A percentile compares a stretch with the other conserved stretches of the same genome.
Conservation (phyloP, 2,888 invertebrate genomes). For the Troides helena region DNA sequence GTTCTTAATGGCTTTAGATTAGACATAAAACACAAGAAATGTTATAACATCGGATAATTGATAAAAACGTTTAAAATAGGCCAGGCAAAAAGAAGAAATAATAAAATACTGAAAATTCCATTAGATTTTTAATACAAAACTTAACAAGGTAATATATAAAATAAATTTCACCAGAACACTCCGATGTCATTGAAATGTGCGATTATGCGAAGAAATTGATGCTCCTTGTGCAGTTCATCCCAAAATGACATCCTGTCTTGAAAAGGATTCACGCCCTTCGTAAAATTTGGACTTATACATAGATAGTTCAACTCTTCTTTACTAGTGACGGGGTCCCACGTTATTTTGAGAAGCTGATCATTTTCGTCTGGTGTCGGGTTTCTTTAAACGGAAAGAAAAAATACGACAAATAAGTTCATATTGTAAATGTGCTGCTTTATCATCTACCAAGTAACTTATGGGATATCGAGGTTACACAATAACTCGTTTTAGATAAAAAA, state of each 20-base stretch:
- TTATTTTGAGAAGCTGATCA: conserved; percentile 62
- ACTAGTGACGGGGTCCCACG: conserved; percentile 67
- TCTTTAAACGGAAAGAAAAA: conserved; percentile 45
- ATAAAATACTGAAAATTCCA: too few relatives aligned
- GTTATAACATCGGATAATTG: too few relatives aligned
- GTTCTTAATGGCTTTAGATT: too few relatives aligned
- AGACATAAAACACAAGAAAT: too few relatives aligned
- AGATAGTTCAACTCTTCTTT: conserved; percentile 63
- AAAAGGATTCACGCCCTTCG: conserved; percentile 68
- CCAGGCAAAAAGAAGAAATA: too few relatives aligned
- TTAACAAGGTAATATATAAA: background rate
- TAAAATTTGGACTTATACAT: conserved; percentile 65
- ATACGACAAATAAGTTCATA: too few relatives aligned
- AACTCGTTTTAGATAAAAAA: too few relatives aligned
- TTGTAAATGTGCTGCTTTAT: too few relatives aligned
- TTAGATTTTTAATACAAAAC: background rate
- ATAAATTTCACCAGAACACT: conserved; percentile 45
- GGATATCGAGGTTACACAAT: too few relatives aligned
- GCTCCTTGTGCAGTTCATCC: conserved; percentile 64
- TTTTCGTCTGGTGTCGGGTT: conserved; percentile 68
- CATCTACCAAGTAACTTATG: too few relatives aligned
- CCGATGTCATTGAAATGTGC: conserved; percentile 65
- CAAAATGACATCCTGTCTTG: conserved; percentile 70
- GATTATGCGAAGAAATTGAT: conserved; percentile 54
- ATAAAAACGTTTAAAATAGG: too few relatives aligned